Conservation (phyloP, 2,888 invertebrate genomes). For the Trachelus iudaicus region DNA sequence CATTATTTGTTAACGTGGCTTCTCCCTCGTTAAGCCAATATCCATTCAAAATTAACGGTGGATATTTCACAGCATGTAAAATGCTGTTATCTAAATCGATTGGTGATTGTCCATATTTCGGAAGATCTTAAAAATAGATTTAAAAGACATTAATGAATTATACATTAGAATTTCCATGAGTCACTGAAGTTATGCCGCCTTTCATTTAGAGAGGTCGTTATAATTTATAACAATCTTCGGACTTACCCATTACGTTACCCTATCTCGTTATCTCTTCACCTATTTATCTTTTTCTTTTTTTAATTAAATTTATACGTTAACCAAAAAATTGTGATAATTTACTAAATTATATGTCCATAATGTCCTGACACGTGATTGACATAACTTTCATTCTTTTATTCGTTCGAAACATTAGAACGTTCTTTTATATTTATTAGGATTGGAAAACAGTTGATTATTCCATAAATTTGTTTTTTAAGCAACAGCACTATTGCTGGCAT, state of each 20-base stretch:
- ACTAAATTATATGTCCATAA: background rate
- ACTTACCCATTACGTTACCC: background rate
- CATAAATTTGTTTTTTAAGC: constrained; percentile 5
- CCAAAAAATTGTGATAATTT: background rate
- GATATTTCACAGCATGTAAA: constrained; percentile 29
- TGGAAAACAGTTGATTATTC: background rate
- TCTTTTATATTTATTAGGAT: background rate
- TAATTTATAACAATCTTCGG: background rate
- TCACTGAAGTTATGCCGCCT: background rate
- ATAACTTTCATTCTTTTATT: background rate
- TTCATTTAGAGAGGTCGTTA: background rate
- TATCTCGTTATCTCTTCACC: background rate
- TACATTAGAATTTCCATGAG: background rate
- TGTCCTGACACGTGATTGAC: background rate
- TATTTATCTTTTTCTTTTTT: background rate
- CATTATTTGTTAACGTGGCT: constrained; percentile 42
- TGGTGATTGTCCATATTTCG: constrained; percentile 47
- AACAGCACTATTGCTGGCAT: constrained; percentile 45
- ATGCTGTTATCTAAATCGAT: constrained; percentile 47
- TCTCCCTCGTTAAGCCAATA: constrained; percentile 55
- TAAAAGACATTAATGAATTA: background rate
- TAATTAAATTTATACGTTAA: background rate
- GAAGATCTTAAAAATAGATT: constrained; percentile 19
- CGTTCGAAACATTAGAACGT: background rate
- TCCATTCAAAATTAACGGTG: constrained; percentile 47